phyloP scores from a whole-genome alignment of 2,113 vertebrate species.

The Cinclus cinclus region DNA sequence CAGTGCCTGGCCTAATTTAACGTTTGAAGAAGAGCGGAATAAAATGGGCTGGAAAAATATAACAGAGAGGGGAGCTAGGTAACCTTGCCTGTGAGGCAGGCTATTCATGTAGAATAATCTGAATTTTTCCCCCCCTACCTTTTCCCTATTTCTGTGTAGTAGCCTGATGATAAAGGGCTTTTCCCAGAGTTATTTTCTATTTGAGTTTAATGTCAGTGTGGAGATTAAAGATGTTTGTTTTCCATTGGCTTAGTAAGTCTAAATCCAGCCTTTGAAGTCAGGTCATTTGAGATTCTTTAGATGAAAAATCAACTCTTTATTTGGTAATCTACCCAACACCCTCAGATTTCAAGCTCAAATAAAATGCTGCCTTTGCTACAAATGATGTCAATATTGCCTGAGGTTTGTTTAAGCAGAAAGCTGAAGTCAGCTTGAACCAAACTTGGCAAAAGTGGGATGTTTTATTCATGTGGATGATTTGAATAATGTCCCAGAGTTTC shows the following conservation, averaged over 20 bases:
- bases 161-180: constrained; percentile 13
- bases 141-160: not conserved
- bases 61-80: not conserved
- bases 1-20: not conserved
- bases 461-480: constrained; percentile 59
- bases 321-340: constrained; percentile 57
- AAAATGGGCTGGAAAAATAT: not conserved
- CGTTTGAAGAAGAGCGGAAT: not conserved
- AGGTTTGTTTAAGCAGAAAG: constrained; percentile 65
- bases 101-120: not conserved
- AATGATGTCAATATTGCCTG: constrained; percentile 63
- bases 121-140: not conserved
- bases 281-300: constrained; percentile 48
- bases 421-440: constrained; percentile 67
- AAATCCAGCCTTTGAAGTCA: constrained; percentile 55
- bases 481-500: constrained; percentile 60
- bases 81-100: not conserved
- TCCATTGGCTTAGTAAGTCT: constrained; percentile 21
- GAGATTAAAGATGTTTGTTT: constrained; percentile 66
- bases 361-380: constrained; percentile 43
- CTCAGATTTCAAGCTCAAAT: constrained; percentile 46
- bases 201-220: constrained; percentile 18
- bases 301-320: constrained; percentile 59
- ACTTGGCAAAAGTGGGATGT: constrained; percentile 53
- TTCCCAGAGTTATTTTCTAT: constrained; percentile 45